phyloP scores from a whole-genome alignment of 2,797 vertebrate species.

The Micromesistius poutassou region DNA sequence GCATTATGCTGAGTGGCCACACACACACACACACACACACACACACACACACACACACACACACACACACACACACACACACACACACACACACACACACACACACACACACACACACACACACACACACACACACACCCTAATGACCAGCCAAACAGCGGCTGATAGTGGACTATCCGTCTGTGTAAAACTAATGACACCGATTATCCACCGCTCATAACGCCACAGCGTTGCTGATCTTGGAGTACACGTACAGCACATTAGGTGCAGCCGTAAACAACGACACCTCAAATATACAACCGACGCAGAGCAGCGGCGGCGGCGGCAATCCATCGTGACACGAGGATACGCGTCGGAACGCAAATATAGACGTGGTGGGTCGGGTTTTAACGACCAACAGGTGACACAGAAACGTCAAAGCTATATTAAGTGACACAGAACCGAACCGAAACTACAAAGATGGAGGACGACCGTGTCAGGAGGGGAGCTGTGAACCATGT shows the following conservation, averaged over 20 bases:
- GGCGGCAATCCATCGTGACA: too few relatives aligned
- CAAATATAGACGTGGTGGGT: too few relatives aligned
- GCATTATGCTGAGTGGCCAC: conserved; percentile 62
- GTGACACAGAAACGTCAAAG: neutral
- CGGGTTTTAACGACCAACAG: neutral
- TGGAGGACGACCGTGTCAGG: neutral
- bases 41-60: neutral
- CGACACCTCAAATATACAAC: neutral
- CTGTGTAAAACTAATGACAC: neutral
- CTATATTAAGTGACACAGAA: neutral
- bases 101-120: conserved; percentile 5
- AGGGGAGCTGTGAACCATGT: neutral
- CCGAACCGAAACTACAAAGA: neutral
- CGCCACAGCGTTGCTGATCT: neutral
- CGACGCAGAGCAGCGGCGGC: too few relatives aligned
- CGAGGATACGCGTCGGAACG: too few relatives aligned
- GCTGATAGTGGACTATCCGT: neutral
- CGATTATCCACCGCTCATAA: neutral
- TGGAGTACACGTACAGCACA: neutral
- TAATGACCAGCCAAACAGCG: neutral
- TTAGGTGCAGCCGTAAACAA: neutral
- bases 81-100: conserved; percentile 5
- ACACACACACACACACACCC: neutral
- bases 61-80: too few relatives aligned
- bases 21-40: neutral